These are phyloP conservation scores for Cecidostiba fungosa DNA, from an alignment of 2,888 invertebrate genomes.

Conservation along the genomic window DNA sequence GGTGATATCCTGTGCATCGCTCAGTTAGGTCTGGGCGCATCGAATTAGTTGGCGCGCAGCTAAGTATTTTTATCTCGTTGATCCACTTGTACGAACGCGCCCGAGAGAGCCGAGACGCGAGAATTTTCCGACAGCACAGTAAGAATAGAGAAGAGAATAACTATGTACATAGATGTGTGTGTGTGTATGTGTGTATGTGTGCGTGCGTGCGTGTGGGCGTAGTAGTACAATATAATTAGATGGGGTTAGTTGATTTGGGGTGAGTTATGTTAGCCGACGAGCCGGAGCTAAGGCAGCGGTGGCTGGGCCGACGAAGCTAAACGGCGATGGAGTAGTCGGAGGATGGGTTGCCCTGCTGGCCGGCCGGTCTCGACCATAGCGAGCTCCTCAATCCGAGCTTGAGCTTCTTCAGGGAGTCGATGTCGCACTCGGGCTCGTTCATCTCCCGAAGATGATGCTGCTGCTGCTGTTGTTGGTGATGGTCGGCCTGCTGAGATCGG, in stretches of 20 bases:
- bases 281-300: slow-evolving; percentile 36
- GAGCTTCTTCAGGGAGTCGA: slow-evolving; percentile 87
- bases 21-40: background rate
- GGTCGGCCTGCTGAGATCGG: slow-evolving; percentile 75
- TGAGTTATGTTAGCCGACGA: slow-evolving; percentile 6
- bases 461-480: slow-evolving; percentile 73
- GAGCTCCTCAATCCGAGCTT: slow-evolving; percentile 87
- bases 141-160: slow-evolving; percentile 14
- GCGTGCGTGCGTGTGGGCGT: background rate
- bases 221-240: background rate
- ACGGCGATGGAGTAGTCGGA: slow-evolving; percentile 89
- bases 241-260: background rate
- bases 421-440: slow-evolving; percentile 88
- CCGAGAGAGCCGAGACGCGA: background rate
- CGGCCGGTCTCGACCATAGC: slow-evolving; percentile 86
- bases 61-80: background rate
- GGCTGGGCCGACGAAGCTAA: slow-evolving; percentile 77
- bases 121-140: background rate
- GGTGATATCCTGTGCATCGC: background rate
- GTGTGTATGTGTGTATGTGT: background rate
- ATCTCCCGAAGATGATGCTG: slow-evolving; percentile 79
- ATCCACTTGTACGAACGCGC: background rate
- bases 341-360: slow-evolving; percentile 81
- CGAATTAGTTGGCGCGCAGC: background rate
- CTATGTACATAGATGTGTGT: background rate